These are phyloP conservation scores for Drosophila vallismaia DNA, from an alignment of 2,888 invertebrate genomes.

Conservation along the genomic window DNA sequence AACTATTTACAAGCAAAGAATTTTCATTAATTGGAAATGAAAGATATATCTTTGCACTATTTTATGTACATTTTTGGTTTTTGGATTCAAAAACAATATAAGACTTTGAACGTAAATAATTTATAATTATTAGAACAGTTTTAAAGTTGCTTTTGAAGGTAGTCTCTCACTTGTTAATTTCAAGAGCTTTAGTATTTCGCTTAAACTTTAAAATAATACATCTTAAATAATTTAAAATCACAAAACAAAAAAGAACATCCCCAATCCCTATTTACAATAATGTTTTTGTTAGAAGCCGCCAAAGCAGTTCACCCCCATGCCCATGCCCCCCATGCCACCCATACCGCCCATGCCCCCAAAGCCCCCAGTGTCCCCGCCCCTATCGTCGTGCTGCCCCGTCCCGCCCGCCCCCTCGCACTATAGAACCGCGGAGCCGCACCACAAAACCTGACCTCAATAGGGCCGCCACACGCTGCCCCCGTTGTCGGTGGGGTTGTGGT, in stretches of 20 bases:
- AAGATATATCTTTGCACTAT: background rate
- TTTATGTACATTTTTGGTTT: background rate
- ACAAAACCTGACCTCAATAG: slow-evolving; percentile 86
- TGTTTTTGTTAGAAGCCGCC: slow-evolving; percentile 43
- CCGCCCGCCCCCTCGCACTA: slow-evolving; percentile 78
- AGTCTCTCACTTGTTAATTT: background rate
- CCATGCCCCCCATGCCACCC: slow-evolving; percentile 11
- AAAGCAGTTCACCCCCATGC: slow-evolving; percentile 12
- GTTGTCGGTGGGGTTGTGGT: slow-evolving; percentile 84
- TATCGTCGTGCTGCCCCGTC: slow-evolving; percentile 57
- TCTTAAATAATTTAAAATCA: background rate
- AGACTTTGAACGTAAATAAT: no score
- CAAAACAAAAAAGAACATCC: background rate
- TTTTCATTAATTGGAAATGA: background rate
- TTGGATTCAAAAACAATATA: background rate
- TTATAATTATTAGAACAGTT: no score
- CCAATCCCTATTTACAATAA: background rate
- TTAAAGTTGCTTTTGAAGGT: no score
- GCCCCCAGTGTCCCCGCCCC: slow-evolving; percentile 17
- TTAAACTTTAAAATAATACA: no score
- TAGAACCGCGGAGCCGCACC: slow-evolving; percentile 83
- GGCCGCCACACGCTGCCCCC: slow-evolving; percentile 91
- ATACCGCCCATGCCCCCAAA: slow-evolving; percentile 19
- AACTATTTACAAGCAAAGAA: background rate
- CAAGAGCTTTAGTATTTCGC: background rate